Evolutionary conservation across 2,113 vertebrate genomes (phyloP), one percentile per base, ranked within the genome.

Genomic region (Xiphorhynchus elegans): DNA sequence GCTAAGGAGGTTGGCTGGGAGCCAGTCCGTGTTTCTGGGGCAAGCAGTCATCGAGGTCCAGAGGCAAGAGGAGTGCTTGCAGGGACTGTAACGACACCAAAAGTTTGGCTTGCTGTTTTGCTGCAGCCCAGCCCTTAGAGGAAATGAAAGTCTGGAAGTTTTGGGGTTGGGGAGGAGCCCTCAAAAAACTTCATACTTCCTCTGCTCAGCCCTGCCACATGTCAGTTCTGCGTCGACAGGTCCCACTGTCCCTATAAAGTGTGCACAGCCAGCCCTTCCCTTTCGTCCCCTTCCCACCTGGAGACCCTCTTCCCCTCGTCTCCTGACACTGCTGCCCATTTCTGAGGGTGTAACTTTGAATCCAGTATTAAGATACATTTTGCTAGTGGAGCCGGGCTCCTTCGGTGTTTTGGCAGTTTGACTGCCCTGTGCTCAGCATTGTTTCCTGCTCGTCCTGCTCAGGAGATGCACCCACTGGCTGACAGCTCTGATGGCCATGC

Each of bases 131-230:
- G 63, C 49, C 40, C 23, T 77, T 47, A 31, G 59, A 77, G 95
- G 94, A 97, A 95, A 84, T 31, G 58, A 81, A 74, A 89, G 47
- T 82, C 59, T 29, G 10, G 50, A 50, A 76, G 72, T 5, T 62
- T 83, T 75, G 14, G 74, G 37, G 10, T 56, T 39, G 26, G 39
- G 56, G n/a, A 93, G 70, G 62, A 87, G 20, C 50, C 69, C 40
- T 49, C 10, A 85, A 40, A 63, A 75, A 40, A 58, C 44, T 75
- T 58, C 37, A 62, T 69, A 70, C 89, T 86, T 88, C 83, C 83
- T 93, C 67, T 53, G 70, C 76, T 66, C 63, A 69, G 91, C 56
- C 63, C 70, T 40, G 55, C 35, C 68, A 53, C 5, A 0, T 10
- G 67, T 19, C n/a, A 31, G 10, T 10, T 80, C 29, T 49, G 25